Percentiles rank a stretch among this genome's conserved stretches.
These are phyloP conservation scores for Limnothrissa miodon DNA, from an alignment of 2,113 vertebrate species.

Conservation along the genomic window DNA sequence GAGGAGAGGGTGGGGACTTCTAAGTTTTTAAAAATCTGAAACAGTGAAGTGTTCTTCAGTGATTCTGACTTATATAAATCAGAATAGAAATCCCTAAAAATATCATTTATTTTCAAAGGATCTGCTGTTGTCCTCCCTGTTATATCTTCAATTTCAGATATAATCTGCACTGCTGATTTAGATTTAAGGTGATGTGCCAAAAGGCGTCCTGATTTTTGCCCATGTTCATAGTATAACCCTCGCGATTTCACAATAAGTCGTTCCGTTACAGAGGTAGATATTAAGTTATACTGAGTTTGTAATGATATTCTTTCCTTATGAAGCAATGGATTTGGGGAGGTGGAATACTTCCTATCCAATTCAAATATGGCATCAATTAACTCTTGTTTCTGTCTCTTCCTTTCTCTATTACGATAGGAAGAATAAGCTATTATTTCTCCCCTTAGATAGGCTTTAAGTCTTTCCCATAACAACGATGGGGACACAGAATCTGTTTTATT, in stretches of 20 bases:
- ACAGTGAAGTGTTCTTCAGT: background rate
- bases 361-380: background rate
- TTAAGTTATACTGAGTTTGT: conserved; percentile 19
- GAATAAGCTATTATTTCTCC: conserved; percentile 17
- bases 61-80: background rate
- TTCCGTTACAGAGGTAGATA: conserved; percentile 14
- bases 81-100: conserved; percentile 9
- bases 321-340: background rate
- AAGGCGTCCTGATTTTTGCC: background rate
- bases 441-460: conserved; percentile 13
- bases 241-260: background rate
- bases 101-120: background rate
- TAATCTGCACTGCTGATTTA: conserved; percentile 4
- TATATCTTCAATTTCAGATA: background rate
- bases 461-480: conserved; percentile 17
- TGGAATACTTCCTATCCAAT: conserved; percentile 2
- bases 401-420: background rate
- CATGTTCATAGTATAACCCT: conserved; percentile 11
- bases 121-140: background rate
- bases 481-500: conserved; percentile 11
- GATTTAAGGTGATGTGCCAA: background rate
- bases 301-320: conserved; percentile 20
- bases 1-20: conserved; percentile 4
- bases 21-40: background rate
- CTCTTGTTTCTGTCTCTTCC: conserved; percentile 1